Evolutionary conservation across 2,797 vertebrate genomes (phyloP).

Genomic region (Rhincodon typus): DNA sequence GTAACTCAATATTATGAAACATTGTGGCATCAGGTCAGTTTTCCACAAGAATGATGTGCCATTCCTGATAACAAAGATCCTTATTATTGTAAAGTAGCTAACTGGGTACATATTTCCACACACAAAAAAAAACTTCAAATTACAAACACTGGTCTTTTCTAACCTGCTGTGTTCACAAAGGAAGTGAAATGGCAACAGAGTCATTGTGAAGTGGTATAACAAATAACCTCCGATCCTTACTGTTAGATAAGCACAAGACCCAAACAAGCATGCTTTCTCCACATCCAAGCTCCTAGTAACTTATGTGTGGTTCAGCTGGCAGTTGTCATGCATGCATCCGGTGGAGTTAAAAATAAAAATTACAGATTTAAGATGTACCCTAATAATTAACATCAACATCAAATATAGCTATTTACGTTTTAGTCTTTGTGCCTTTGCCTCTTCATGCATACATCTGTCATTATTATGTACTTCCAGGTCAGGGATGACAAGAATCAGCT

Average conservation of each 20-base stretch:
- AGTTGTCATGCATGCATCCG: not conserved
- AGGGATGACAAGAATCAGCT: not conserved
- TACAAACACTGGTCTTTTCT: not conserved
- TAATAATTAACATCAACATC: not conserved
- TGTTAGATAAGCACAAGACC: not conserved
- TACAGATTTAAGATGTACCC: not conserved
- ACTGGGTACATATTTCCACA: not conserved
- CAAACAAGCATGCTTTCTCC: not conserved
- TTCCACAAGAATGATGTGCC: not conserved
- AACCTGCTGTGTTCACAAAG: not conserved
- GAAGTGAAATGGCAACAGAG: not conserved
- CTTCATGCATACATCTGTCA: not conserved
- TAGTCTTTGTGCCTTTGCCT: not conserved
- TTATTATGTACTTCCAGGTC: not conserved
- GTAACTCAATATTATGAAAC: not conserved
- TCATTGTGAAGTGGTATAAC: not conserved
- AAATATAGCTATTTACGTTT: not conserved
- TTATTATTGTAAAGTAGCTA: not conserved
- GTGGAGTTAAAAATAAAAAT: not conserved
- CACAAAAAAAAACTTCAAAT: not conserved
- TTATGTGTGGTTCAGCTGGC: no score
- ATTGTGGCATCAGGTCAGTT: not conserved
- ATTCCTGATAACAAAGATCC: not conserved
- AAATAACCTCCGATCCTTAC: not conserved
- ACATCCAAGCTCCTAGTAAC: not conserved